A percentile compares a stretch with the other conserved stretches of the same genome.
phyloP scores from a whole-genome alignment of 2,888 invertebrate species.

The Ethmia dodecea region DNA sequence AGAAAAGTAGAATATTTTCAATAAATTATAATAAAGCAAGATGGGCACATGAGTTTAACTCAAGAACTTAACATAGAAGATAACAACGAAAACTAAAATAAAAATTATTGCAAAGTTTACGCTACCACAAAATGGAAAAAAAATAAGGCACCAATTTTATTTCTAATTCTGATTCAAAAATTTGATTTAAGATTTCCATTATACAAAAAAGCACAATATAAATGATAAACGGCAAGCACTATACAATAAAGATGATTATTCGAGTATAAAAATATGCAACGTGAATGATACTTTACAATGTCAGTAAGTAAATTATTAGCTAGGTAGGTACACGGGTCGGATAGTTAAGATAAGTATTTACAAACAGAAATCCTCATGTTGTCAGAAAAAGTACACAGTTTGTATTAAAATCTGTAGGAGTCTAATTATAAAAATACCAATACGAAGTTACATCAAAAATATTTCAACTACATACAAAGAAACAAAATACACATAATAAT shows the following conservation, averaged over 20 bases:
- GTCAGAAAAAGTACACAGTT: too few species aligned
- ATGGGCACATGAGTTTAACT: constrained; percentile 66
- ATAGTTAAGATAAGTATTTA: neutral
- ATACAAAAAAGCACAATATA: constrained; percentile 13
- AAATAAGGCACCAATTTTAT: constrained; percentile 9
- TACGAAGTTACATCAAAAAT: too few species aligned
- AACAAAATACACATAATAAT: too few species aligned
- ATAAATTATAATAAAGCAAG: constrained; percentile 61
- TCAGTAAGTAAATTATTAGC: constrained; percentile 6
- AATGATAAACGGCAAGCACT: constrained; percentile 48
- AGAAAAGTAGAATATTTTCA: constrained; percentile 18
- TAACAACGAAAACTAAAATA: constrained; percentile 27
- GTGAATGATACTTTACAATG: neutral
- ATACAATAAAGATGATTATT: constrained; percentile 34
- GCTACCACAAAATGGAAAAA: constrained; percentile 1
- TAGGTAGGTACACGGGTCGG: neutral
- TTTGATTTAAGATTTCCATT: constrained; percentile 27
- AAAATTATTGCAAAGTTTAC: constrained; percentile 11
- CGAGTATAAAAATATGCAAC: constrained; percentile 29
- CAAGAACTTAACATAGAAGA: constrained; percentile 35
- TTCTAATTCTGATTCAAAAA: neutral
- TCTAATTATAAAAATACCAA: too few species aligned
- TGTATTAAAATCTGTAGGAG: too few species aligned
- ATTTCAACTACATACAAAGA: too few species aligned
- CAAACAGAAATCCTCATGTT: too few species aligned